A percentile compares a stretch with the other conserved stretches of the same genome.
Evolutionary conservation across 1,140 invertebrate genomes (phyloP).

Genomic region (Bombus impatiens): DNA sequence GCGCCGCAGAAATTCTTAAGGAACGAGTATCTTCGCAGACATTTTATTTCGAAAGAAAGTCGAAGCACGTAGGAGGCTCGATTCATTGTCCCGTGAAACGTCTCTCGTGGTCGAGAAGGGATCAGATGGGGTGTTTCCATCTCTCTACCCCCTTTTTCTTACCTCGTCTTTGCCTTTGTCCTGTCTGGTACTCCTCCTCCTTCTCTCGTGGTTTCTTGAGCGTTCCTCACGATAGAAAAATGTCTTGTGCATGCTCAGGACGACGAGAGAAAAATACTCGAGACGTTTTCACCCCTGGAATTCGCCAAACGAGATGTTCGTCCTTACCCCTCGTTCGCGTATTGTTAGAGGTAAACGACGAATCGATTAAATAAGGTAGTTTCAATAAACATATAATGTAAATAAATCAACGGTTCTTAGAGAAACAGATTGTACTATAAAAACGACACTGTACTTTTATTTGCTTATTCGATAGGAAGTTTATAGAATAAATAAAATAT

Average conservation of each 20-base stretch:
- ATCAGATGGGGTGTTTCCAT: constrained; percentile 17
- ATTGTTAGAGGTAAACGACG: background rate
- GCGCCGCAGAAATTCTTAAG: constrained; percentile 22
- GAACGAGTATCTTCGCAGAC: constrained; percentile 36
- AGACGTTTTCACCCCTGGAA: constrained; percentile 21
- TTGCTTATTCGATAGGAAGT: too few species aligned
- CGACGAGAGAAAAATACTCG: constrained; percentile 21
- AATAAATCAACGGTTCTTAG: too few species aligned
- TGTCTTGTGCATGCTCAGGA: constrained; percentile 49
- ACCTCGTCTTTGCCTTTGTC: constrained; percentile 52
- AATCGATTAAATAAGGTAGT: background rate
- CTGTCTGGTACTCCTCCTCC: constrained; percentile 6
- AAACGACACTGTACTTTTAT: too few species aligned
- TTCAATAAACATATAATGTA: background rate
- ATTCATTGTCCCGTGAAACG: constrained; percentile 60
- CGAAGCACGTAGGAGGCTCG: constrained; percentile 41
- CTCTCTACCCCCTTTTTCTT: background rate
- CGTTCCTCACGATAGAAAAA: constrained; percentile 52
- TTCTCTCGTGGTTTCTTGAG: constrained; percentile 26
- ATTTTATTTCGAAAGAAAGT: constrained; percentile 51
- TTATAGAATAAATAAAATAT: too few species aligned
- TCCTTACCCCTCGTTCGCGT: background rate
- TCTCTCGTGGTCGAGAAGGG: constrained; percentile 36
- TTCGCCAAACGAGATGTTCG: background rate
- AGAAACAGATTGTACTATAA: too few species aligned